Base-by-base conservation (phyloP, 1,140 invertebrate genomes). In the Charaxes varanes region DNA sequence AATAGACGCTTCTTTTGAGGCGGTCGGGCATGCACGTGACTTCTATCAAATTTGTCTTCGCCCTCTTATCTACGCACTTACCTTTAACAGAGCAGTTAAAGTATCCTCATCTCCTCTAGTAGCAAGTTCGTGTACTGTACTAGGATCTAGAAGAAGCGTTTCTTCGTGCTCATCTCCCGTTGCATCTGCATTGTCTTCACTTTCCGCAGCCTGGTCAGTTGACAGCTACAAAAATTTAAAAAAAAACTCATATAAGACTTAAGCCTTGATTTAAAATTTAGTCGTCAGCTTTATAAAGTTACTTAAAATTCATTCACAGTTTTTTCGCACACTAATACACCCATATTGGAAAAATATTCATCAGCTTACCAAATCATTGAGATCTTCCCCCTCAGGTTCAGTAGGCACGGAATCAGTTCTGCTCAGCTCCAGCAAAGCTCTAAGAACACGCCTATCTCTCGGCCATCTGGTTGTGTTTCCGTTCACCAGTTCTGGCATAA, bases 401-500 rank as follows among this genome's bases (percentile, higher is more conserved):
- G 50, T 47, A 8, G 42, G 60, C 7, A 43, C 43, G 1, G 43
- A 51, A 37, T 70, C 66, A 1, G 62, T 41, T 4, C 70, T 52
- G 35, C 70, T 76, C 18, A 84, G 61, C 36, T 85, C 81, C 6
- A 82, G 31, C 12, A 85, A 49, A 8, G 81, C 68, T 3, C 71
- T 47, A 15, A 79, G 38, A 11, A 85, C 81, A 2, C 73, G 59
- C 0, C 67, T 34, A 44, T 85, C 82, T 0, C 71, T 55, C n/a
- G 79, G 68, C 67, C 80, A 80, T 0, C 55, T 43, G 4, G 41
- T 43, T 2, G 45, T 22, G 6, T 53, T 59, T 1, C 70, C 68
- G 2, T 58, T 44, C 30, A 80, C 65, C 11, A 85, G 51, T 41
- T 79, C 82, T 1, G 82, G 79, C 62, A 84, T 78, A 48, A 80